A percentile compares a stretch with the other conserved stretches of the same genome.
phyloP scores from a whole-genome alignment of 2,888 invertebrate genomes.

The Galerucella nymphaeae region DNA sequence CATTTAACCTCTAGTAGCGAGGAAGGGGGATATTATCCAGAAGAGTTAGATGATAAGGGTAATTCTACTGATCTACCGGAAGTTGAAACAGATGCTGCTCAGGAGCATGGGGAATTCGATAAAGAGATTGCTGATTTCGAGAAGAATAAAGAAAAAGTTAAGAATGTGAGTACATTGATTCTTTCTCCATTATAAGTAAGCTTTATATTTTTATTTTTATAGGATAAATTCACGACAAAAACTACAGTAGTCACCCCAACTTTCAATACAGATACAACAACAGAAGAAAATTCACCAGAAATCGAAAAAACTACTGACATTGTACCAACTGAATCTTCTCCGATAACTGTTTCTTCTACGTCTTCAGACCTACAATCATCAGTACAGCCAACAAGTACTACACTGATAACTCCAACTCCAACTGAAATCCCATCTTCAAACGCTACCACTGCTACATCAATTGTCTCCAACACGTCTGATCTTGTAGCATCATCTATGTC shows the following conservation, averaged over 20 bases:
- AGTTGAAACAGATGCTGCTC: conserved; percentile 47
- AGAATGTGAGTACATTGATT: conserved; percentile 50
- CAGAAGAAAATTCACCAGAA: conserved; percentile 26
- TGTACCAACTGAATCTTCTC: neutral
- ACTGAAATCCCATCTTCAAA: conserved; percentile 6
- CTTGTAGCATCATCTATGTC: conserved; percentile 64
- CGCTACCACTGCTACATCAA: neutral
- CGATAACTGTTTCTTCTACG: neutral
- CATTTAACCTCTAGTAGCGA: conserved; percentile 55
- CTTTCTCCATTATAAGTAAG: neutral
- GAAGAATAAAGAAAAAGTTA: conserved; percentile 61
- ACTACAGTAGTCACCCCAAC: conserved; percentile 52
- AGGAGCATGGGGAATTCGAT: conserved; percentile 49
- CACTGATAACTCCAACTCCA: neutral
- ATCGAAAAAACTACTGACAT: conserved; percentile 5
- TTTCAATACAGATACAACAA: conserved; percentile 40
- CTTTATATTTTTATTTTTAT: conserved; percentile 8
- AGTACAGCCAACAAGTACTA: conserved; percentile 32
- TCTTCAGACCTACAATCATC: neutral
- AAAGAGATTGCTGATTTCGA: conserved; percentile 58
- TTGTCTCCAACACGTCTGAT: neutral
- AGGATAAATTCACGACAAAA: conserved; percentile 52
- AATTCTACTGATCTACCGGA: conserved; percentile 52
- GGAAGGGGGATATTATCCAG: conserved; percentile 46
- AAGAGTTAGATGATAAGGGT: conserved; percentile 56